A percentile compares a stretch with the other conserved stretches of the same genome.
phyloP scores from a whole-genome alignment of 2,113 vertebrate genomes.

The Cyanoramphus novaezelandiae region DNA sequence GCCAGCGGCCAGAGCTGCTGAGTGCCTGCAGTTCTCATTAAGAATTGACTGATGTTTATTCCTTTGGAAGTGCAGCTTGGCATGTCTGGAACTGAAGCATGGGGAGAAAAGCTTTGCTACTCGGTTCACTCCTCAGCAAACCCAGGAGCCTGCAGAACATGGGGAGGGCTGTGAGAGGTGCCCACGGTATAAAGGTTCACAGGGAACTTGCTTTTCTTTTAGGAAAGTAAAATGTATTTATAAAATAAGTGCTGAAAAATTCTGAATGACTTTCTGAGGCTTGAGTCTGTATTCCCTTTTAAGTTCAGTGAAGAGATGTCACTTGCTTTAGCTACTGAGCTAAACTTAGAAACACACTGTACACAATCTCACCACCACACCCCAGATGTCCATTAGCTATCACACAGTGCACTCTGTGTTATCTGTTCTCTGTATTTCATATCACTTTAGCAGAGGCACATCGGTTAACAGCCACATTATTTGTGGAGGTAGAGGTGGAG shows the following conservation, averaged over 20 bases:
- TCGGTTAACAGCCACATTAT: background rate
- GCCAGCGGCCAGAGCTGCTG: fast-evolving
- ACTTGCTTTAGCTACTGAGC: background rate
- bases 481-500: conserved; percentile 11
- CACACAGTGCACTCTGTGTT: background rate
- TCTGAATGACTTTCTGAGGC: background rate
- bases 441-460: background rate
- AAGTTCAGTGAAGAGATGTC: background rate
- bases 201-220: background rate
- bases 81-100: background rate
- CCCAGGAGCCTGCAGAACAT: background rate
- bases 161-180: background rate
- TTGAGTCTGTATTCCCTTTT: background rate
- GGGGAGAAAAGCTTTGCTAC: background rate
- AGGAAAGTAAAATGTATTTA: background rate
- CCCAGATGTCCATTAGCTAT: background rate
- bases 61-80: background rate
- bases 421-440: background rate
- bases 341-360: background rate
- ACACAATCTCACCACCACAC: background rate
- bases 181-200: fast-evolving
- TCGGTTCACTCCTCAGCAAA: background rate
- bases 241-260: background rate
- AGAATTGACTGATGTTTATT: background rate
- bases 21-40: background rate